phyloP scores from a whole-genome alignment of 2,888 invertebrate genomes.

The Drosophila pseudotalamancana region DNA sequence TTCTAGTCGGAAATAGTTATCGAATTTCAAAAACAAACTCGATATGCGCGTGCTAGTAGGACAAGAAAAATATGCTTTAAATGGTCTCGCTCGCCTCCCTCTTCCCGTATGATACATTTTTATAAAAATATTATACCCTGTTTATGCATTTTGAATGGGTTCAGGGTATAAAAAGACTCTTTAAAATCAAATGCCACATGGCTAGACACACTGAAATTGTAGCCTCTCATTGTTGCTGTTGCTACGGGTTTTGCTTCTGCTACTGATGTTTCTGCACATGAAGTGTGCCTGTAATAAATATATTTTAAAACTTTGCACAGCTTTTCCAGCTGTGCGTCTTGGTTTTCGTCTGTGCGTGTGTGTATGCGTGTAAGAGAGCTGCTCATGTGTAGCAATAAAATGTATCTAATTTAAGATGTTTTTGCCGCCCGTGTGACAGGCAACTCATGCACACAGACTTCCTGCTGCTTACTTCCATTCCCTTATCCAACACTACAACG shows the following conservation, averaged over 20 bases:
- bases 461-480: neutral
- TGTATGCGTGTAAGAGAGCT: constrained; percentile 21
- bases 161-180: too few relatives aligned
- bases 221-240: constrained; percentile 22
- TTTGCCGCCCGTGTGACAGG: constrained; percentile 68
- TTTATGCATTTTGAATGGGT: too few relatives aligned
- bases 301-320: constrained; percentile 68
- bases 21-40: too few relatives aligned
- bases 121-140: too few relatives aligned
- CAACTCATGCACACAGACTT: neutral
- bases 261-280: constrained; percentile 53
- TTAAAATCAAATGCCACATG: constrained; percentile 51
- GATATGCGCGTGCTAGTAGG: too few relatives aligned
- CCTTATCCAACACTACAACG: constrained; percentile 25
- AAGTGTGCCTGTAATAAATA: constrained; percentile 76
- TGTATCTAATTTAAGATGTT: constrained; percentile 79
- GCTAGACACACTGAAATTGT: constrained; percentile 19
- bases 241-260: neutral
- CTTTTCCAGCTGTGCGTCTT: constrained; percentile 27
- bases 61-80: too few relatives aligned
- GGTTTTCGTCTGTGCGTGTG: neutral
- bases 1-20: too few relatives aligned
- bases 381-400: constrained; percentile 76
- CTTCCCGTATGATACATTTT: too few relatives aligned
- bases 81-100: too few relatives aligned